These are phyloP conservation scores for Artibeus jamaicensis DNA, from an alignment of 2,797 vertebrate genomes.

Conservation along the genomic window DNA sequence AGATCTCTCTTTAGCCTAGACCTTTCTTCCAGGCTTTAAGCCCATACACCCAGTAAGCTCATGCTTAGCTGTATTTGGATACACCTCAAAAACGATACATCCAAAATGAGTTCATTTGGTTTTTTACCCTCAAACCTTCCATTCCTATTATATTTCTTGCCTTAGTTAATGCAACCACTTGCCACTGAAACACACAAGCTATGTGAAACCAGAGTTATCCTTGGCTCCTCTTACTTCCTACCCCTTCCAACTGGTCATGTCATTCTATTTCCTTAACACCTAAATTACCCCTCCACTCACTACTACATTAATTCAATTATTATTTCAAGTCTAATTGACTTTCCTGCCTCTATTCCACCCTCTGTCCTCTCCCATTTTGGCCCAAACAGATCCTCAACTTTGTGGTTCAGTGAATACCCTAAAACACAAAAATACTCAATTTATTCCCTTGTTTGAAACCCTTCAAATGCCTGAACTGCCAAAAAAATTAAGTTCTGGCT, in stretches of 20 bases:
- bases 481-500: neutral
- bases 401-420: neutral
- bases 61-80: neutral
- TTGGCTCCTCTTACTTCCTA: neutral
- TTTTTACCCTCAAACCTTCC: neutral
- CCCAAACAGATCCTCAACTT: neutral
- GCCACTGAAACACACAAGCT: neutral
- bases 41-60: neutral
- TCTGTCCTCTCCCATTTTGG: neutral
- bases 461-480: neutral
- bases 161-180: neutral
- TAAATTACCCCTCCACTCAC: neutral
- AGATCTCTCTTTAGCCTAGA: neutral
- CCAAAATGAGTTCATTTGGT: neutral
- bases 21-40: neutral
- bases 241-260: neutral
- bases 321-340: neutral
- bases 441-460: neutral
- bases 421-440: neutral
- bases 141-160: neutral
- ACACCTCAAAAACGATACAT: neutral
- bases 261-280: neutral
- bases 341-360: neutral
- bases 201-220: neutral
- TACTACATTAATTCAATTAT: neutral